Conservation (phyloP, 2,797 vertebrate genomes). For the Gambelia wislizenii region DNA sequence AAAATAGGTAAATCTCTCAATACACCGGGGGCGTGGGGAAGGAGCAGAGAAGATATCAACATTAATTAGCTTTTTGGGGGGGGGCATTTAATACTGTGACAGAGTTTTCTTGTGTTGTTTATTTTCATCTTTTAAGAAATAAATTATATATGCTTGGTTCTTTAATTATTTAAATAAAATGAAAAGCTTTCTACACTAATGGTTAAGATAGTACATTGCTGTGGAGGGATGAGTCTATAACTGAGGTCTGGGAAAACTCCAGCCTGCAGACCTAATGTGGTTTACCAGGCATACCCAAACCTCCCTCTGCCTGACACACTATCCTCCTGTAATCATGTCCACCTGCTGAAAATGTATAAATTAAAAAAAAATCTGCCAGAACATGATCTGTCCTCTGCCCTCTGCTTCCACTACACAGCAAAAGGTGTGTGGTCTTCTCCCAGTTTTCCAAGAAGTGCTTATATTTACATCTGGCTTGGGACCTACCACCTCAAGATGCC, state of each 20-base stretch:
- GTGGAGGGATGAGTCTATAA: slow-evolving; percentile 33
- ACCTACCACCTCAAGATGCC: neutral
- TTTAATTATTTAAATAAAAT: slow-evolving; percentile 63
- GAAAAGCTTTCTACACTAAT: slow-evolving; percentile 53
- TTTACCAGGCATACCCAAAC: neutral
- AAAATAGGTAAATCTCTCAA: neutral
- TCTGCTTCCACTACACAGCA: neutral
- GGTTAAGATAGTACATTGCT: slow-evolving; percentile 49
- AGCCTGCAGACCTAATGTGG: neutral
- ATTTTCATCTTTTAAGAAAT: slow-evolving; percentile 36
- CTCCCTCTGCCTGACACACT: neutral
- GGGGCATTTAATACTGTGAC: slow-evolving; percentile 17
- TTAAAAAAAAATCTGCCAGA: neutral
- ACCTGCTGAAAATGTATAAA: neutral
- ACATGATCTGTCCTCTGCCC: neutral
- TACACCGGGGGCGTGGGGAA: neutral
- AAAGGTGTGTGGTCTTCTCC: neutral
- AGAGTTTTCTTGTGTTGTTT: slow-evolving; percentile 46
- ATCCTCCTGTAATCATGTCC: neutral
- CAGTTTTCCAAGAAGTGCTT: neutral
- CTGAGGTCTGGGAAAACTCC: neutral
- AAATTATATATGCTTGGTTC: slow-evolving; percentile 35
- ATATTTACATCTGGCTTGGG: neutral
- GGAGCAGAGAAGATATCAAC: slow-evolving; percentile 17
- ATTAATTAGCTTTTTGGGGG: slow-evolving; percentile 40